phyloP scores from a whole-genome alignment of 2,888 invertebrate species.

The Pyrrhopygopsis socrates region DNA sequence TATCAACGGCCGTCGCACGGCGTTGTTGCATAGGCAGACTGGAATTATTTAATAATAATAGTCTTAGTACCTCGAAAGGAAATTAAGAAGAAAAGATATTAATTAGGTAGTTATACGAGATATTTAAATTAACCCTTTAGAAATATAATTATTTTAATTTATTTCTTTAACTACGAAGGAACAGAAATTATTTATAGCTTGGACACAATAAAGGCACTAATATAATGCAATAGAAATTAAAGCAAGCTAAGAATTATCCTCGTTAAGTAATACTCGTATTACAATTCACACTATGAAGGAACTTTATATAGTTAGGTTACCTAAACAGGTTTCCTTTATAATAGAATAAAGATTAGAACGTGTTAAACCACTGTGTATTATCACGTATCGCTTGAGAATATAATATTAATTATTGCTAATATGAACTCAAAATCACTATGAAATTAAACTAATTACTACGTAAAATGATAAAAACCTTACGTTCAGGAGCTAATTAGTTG shows the following conservation, averaged over 20 bases:
- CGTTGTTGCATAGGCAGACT: background rate
- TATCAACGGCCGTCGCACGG: background rate
- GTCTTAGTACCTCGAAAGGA: too few species aligned
- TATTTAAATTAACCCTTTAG: too few species aligned
- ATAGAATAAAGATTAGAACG: too few species aligned
- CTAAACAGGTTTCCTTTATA: background rate
- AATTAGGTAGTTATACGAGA: background rate
- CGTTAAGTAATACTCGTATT: too few species aligned
- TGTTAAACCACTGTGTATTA: background rate
- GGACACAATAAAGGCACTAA: background rate
- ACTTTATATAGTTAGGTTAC: too few species aligned
- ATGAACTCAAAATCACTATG: too few species aligned
- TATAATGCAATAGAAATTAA: background rate
- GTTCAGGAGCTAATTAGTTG: background rate
- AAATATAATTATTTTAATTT: background rate
- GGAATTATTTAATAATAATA: background rate
- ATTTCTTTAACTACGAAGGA: background rate
- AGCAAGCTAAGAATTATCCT: too few species aligned
- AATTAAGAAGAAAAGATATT: too few species aligned
- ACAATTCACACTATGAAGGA: too few species aligned
- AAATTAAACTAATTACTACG: background rate
- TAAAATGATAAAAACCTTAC: background rate
- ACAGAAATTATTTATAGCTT: too few species aligned
- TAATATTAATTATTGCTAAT: too few species aligned
- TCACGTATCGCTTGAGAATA: background rate